phyloP scores from a whole-genome alignment of 1,140 invertebrate species.

The Apis florea region DNA sequence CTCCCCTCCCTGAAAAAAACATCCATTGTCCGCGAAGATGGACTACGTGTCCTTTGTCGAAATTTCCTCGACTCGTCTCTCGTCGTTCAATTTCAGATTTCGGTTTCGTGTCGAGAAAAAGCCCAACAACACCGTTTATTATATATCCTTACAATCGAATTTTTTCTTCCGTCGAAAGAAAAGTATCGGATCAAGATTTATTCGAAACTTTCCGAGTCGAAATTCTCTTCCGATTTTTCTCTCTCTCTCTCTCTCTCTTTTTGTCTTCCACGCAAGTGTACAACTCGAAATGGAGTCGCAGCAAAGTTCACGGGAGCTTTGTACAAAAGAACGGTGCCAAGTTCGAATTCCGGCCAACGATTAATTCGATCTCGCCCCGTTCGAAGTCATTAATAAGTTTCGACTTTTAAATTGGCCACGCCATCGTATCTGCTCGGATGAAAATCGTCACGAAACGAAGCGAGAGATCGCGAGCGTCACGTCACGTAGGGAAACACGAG shows the following conservation, averaged over 20 bases:
- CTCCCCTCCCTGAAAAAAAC: slow-evolving; percentile 5
- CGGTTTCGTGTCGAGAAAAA: not conserved
- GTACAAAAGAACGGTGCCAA: not conserved
- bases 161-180: too few relatives aligned
- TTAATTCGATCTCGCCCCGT: not conserved
- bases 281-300: not conserved
- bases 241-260: too few relatives aligned
- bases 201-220: too few relatives aligned
- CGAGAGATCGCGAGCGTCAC: not conserved
- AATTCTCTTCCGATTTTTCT: too few relatives aligned
- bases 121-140: too few relatives aligned
- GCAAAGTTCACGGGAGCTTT: not conserved
- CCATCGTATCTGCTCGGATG: not conserved
- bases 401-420: slow-evolving; percentile 17
- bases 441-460: not conserved
- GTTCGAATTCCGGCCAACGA: slow-evolving; percentile 1
- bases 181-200: too few relatives aligned
- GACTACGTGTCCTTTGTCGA: not conserved
- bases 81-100: not conserved
- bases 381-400: slow-evolving; percentile 21
- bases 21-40: not conserved
- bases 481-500: not conserved
- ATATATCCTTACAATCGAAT: too few relatives aligned
- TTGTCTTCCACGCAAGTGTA: too few relatives aligned
- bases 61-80: slow-evolving; percentile 1